A percentile compares a stretch with the other conserved stretches of the same genome.
These are phyloP conservation scores for Poliocrania exsul DNA, from an alignment of 2,797 vertebrate genomes.

Conservation along the genomic window DNA sequence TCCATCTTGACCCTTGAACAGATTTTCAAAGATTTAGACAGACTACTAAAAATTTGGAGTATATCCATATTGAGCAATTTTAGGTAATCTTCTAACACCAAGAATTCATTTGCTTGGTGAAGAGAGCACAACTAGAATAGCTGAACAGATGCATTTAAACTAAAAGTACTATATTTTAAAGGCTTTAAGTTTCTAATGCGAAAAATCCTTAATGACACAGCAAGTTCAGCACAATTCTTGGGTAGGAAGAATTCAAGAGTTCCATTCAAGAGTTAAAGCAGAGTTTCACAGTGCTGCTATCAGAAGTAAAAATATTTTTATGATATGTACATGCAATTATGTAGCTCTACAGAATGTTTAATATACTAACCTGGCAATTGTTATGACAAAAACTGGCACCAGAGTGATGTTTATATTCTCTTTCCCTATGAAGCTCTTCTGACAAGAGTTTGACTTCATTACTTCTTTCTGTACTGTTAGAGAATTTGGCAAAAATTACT, in stretches of 20 bases:
- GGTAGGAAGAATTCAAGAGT: background rate
- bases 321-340: background rate
- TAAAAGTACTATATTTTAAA: background rate
- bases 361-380: background rate
- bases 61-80: background rate
- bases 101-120: background rate
- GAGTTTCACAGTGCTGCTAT: background rate
- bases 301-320: background rate
- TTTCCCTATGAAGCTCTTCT: background rate
- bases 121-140: background rate
- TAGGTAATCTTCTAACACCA: background rate
- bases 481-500: background rate
- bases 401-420: background rate
- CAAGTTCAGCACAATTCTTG: background rate
- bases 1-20: background rate
- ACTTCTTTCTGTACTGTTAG: background rate
- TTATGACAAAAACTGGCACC: background rate
- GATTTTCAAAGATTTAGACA: background rate
- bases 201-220: background rate
- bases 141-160: background rate
- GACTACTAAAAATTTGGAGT: background rate
- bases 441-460: background rate
- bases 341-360: background rate
- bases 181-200: background rate
- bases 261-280: background rate